These are phyloP conservation scores for Leptinotarsa rubiginosa DNA, from an alignment of 2,888 invertebrate species.

Conservation along the genomic window DNA sequence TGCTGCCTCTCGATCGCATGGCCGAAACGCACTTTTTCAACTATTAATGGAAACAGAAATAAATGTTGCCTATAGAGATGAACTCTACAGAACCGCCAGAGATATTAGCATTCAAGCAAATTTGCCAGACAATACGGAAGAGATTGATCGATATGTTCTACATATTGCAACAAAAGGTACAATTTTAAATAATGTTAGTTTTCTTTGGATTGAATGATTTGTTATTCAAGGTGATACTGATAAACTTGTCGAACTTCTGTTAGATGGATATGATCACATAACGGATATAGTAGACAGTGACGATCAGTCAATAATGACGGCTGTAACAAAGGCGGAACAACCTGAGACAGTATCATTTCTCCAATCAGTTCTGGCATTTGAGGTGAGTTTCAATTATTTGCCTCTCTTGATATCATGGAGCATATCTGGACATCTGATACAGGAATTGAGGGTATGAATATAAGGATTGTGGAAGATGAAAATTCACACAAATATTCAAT, in stretches of 20 bases:
- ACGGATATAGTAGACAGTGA: constrained; percentile 82
- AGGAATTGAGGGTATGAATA: too few species aligned
- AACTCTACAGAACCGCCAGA: constrained; percentile 86
- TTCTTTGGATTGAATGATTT: neutral
- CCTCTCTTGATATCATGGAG: too few species aligned
- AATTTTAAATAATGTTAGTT: neutral
- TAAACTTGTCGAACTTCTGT: constrained; percentile 75
- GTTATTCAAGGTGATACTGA: constrained; percentile 72
- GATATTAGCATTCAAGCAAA: constrained; percentile 87
- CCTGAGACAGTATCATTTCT: constrained; percentile 77
- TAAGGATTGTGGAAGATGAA: too few species aligned
- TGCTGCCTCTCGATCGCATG: constrained; percentile 85
- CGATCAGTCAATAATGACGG: constrained; percentile 76
- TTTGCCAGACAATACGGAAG: constrained; percentile 81
- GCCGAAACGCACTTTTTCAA: constrained; percentile 83
- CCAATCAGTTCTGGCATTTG: constrained; percentile 79
- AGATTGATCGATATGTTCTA: constrained; percentile 85
- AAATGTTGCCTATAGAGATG: constrained; percentile 85
- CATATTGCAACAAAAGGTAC: constrained; percentile 83
- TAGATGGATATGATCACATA: constrained; percentile 91
- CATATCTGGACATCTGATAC: too few species aligned
- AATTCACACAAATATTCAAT: too few species aligned
- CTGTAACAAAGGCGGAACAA: constrained; percentile 77
- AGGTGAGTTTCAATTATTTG: constrained; percentile 68
- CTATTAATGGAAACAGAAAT: constrained; percentile 83